Evolutionary conservation across 2,888 invertebrate genomes (phyloP), one percentile per base, ranked within the genome.

Genomic region (Mythimna lalbum): DNA sequence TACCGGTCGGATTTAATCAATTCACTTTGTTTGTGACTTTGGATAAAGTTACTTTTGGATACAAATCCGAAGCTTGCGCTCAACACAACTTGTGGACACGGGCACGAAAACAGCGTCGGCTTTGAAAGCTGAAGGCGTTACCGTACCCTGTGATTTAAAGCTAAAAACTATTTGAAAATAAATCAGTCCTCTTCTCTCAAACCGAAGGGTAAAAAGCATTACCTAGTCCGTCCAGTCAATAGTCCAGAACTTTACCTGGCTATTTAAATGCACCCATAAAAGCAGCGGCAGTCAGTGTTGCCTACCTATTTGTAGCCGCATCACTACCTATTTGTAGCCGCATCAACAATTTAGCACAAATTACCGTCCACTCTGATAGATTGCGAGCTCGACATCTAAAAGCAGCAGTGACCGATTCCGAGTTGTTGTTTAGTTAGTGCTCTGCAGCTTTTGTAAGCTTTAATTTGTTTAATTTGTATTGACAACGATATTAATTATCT

Each of bases 331-430:
- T 63, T 69, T 69, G 33, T 61, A 69, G 23, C 33, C 27, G 9
- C 77, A 63, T 74, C 62, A 76, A 76, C n/a, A 47, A 69, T 76
- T 76, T 52, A 76, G 23, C 36, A 52, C 76, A 52, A 36, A 66
- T 59, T 39, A 39, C 27, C 27, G 56, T 5, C 50, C 50, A 52
- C 62, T 76, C 61, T 63, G 50, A 76, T 39, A 62, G 61, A 69
- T 63, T 39, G 50, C 31, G 27, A 23, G 67, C n/a, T 23, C 21
- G 50, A 49, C n/a, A 4, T 57, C 31, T 52, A 69, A 69, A 74
- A 69, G 19, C 61, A 55, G 55, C 14, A 33, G 21, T 43, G 33
- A n/a, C 39, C 4, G 5, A 33, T 55, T 33, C 33, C 6, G 19
- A 50, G 9, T 27, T 12, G 43, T n/a, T 74, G 64, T 27, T 43